Evolutionary conservation across 2,113 vertebrate genomes (phyloP).

Genomic region (Pteropus alecto): DNA sequence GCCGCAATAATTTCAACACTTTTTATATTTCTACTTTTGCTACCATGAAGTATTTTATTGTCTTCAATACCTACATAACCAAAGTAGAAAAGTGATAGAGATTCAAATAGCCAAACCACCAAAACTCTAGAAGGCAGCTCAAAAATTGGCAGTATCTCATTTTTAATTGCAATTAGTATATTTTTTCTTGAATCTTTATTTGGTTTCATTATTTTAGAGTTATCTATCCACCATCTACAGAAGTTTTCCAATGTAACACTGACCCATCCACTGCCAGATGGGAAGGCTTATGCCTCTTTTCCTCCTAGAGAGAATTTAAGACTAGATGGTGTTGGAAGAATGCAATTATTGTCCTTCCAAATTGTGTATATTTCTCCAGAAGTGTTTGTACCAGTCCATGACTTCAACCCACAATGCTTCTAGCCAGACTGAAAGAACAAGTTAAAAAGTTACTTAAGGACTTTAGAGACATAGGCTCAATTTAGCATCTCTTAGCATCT

Average conservation of each 20-base stretch:
- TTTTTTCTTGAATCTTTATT: conserved; percentile 30
- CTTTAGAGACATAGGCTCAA: not conserved
- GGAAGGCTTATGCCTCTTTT: not conserved
- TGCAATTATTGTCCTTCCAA: not conserved
- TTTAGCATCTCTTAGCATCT: not conserved
- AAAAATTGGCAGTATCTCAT: conserved; percentile 25
- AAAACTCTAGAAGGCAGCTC: not conserved
- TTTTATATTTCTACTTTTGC: conserved; percentile 40
- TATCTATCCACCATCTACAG: not conserved
- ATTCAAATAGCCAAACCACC: not conserved
- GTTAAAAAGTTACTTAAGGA: not conserved
- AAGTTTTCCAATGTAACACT: conserved; percentile 26
- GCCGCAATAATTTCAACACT: conserved; percentile 4
- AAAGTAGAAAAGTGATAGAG: not conserved
- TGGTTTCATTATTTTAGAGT: conserved; percentile 9
- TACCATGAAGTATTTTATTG: conserved; percentile 42
- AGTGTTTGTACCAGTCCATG: not conserved
- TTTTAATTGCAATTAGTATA: not conserved
- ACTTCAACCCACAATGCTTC: not conserved
- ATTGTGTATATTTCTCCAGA: conserved; percentile 16
- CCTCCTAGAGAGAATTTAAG: conserved; percentile 3
- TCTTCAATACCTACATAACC: not conserved
- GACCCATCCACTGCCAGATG: not conserved
- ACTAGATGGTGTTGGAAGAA: conserved; percentile 21
- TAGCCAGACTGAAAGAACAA: not conserved